phyloP scores from a whole-genome alignment of 2,113 vertebrate genomes.

The Vireo altiloquus region DNA sequence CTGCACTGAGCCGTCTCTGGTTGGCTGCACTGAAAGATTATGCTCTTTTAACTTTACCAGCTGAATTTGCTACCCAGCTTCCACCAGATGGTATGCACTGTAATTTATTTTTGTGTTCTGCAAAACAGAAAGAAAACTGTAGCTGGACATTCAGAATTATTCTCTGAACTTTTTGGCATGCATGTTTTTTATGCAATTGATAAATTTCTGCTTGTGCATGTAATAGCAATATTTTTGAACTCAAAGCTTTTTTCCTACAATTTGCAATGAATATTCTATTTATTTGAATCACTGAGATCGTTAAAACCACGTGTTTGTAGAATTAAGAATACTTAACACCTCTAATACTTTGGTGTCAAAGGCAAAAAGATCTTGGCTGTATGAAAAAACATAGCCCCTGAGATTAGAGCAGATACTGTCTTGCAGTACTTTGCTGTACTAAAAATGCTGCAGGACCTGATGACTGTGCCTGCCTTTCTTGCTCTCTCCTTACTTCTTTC shows the following conservation, averaged over 20 bases:
- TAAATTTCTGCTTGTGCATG: neutral
- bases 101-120: neutral
- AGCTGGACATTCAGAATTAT: neutral
- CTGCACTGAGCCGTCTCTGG: slow-evolving; percentile 92
- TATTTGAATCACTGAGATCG: neutral
- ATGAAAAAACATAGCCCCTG: neutral
- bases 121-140: neutral
- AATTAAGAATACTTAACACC: neutral
- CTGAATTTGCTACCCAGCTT: slow-evolving; percentile 97
- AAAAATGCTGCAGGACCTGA: neutral
- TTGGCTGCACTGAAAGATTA: slow-evolving; percentile 93
- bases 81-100: slow-evolving; percentile 88
- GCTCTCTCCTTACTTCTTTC: neutral
- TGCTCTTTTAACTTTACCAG: slow-evolving; percentile 91
- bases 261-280: neutral
- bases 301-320: neutral
- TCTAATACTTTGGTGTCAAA: neutral
- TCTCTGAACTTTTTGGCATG: neutral
- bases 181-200: neutral
- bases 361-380: neutral
- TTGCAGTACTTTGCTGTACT: neutral
- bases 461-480: neutral
- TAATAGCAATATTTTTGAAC: neutral
- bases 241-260: neutral
- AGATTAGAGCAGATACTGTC: neutral